phyloP scores from a whole-genome alignment of 2,888 invertebrate genomes.

The Drosophila maculinotata region DNA sequence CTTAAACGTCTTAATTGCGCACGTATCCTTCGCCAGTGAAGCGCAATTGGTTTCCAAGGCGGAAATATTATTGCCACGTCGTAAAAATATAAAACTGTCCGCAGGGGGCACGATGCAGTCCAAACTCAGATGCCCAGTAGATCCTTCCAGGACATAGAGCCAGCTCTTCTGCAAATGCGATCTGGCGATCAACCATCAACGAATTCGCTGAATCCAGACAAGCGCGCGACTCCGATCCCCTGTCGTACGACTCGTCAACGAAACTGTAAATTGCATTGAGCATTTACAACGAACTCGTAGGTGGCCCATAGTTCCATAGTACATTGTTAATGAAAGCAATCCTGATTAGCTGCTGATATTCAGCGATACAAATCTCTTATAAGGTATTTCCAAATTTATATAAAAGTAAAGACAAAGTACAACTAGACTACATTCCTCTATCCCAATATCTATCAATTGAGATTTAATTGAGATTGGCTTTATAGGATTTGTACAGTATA shows the following conservation, averaged over 20 bases:
- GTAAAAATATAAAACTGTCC: constrained; percentile 83
- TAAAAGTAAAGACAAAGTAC: background rate
- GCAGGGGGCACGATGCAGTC: constrained; percentile 69
- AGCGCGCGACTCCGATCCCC: constrained; percentile 72
- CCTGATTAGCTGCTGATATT: constrained; percentile 69
- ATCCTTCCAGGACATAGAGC: constrained; percentile 25
- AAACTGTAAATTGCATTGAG: constrained; percentile 49
- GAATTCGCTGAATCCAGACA: constrained; percentile 72
- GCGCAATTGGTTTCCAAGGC: constrained; percentile 77
- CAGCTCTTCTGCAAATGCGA: constrained; percentile 19
- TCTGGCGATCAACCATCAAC: constrained; percentile 61
- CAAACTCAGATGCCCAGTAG: constrained; percentile 20
- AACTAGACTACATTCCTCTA: background rate
- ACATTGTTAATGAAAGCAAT: constrained; percentile 73
- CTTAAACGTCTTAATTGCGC: constrained; percentile 83
- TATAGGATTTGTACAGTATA: too few species aligned
- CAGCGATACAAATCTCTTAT: background rate
- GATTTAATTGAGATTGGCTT: too few species aligned
- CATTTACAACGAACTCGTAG: constrained; percentile 61
- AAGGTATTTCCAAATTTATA: background rate
- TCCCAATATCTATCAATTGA: too few species aligned
- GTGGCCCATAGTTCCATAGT: constrained; percentile 63
- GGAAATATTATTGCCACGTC: constrained; percentile 83
- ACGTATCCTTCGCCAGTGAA: constrained; percentile 73
- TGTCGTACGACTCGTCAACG: constrained; percentile 71